Base-by-base conservation (phyloP, 2,113 vertebrate genomes). In the Sporophila hypoxantha region DNA sequence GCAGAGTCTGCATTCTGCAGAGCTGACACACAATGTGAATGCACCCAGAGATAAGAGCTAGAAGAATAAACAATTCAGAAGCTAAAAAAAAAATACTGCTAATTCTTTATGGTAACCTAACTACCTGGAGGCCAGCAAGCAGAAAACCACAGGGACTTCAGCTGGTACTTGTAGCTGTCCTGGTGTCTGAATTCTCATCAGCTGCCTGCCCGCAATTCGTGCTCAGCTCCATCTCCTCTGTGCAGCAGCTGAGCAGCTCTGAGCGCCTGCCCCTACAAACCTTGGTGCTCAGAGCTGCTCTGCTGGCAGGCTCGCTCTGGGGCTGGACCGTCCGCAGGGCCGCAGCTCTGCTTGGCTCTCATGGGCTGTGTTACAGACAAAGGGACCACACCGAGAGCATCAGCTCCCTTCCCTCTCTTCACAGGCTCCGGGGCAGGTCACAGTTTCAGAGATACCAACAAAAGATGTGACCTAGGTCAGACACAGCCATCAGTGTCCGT, bases 201-300 rank as follows among this genome's bases (percentile, higher is more conserved):
- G 23, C 39, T 39, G 26, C 2, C 1, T 62, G 62, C 78, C 76
- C 0, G 0, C 50, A 82, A 52, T 53, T 9, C 0, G 0, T 30
- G 6, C 78, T 89, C 26, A 17, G 62, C 79, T 84, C 7, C 42
- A 25, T 34, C 53, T 73, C n/a, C 29, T 42, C 50, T 76, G 76
- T 85, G 76, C 56, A 79, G 71, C 67, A 79, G 79, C 55, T 44
- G 49, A 61, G 71, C 53, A 71, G 59, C 8, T 2, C 27, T 32
- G 53, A 81, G 90, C 77, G 52, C 39, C 42, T 78, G 36, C 15
- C 27, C 4, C 2, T 49, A 29, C 69, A 86, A 73, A 80, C 52
- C 46, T 32, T 25, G 2, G 1, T 2, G 22, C 67, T 79, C 56
- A 37, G 34, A 65, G 41, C 79, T 71, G 16, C 64, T 87, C 32